phyloP scores from a whole-genome alignment of 1,140 invertebrate species.

The Anastrepha ludens region DNA sequence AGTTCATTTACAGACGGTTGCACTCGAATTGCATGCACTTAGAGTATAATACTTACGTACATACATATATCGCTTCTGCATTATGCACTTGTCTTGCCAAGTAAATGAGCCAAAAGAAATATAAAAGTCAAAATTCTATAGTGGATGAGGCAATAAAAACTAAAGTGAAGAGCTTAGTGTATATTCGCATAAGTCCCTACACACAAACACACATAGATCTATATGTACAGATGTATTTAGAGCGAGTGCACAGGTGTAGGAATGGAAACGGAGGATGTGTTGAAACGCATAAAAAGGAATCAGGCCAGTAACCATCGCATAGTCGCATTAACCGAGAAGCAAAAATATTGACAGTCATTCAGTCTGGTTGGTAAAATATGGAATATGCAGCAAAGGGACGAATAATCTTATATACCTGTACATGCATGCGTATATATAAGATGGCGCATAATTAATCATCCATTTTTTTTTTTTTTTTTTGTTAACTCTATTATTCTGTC shows the following conservation, averaged over 20 bases:
- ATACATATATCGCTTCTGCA: neutral
- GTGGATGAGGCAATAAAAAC: neutral
- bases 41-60: neutral
- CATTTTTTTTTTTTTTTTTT: neutral
- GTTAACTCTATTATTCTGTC: too few relatives aligned
- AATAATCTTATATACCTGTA: neutral
- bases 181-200: neutral
- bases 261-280: neutral
- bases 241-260: neutral
- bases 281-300: neutral
- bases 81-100: neutral
- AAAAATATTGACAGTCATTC: neutral
- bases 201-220: neutral
- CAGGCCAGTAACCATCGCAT: neutral
- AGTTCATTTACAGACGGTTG: constrained; percentile 42
- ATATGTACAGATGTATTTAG: neutral
- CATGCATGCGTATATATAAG: neutral
- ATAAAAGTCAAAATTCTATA: neutral
- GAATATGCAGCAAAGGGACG: too few relatives aligned
- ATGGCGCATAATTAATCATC: too few relatives aligned
- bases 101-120: constrained; percentile 13
- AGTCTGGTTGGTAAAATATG: neutral
- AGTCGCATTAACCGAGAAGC: neutral
- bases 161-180: neutral
- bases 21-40: constrained; percentile 32